Conservation (phyloP, 2,797 vertebrate genomes). For the Siniperca undulata region DNA sequence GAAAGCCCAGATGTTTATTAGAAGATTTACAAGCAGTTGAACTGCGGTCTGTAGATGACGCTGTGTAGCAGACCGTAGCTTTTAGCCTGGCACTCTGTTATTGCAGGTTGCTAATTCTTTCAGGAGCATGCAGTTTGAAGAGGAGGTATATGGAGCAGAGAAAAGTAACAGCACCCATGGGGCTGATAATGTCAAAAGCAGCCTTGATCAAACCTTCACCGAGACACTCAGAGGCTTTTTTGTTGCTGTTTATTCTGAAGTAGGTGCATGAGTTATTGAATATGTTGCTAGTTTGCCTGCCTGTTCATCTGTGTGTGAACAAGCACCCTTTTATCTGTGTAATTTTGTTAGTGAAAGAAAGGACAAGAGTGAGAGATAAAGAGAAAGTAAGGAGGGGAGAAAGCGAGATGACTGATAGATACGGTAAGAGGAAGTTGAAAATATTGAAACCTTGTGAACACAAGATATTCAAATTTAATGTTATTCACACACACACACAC, state of each 20-base stretch:
- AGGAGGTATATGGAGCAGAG: constrained; percentile 58
- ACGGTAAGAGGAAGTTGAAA: background rate
- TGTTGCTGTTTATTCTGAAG: constrained; percentile 39
- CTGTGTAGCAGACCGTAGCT: constrained; percentile 55
- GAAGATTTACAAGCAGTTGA: constrained; percentile 64
- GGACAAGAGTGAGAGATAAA: background rate
- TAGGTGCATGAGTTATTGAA: constrained; percentile 36
- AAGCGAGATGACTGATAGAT: background rate
- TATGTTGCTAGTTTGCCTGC: constrained; percentile 31
- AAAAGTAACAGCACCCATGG: constrained; percentile 48
- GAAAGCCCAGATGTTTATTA: constrained; percentile 78
- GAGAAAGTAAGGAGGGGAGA: background rate
- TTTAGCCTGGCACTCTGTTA: constrained; percentile 56
- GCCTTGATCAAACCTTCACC: constrained; percentile 61
- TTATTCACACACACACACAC: too few species aligned
- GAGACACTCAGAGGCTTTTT: constrained; percentile 23
- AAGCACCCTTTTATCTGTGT: constrained; percentile 45
- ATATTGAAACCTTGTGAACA: too few species aligned
- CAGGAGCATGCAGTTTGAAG: constrained; percentile 64
- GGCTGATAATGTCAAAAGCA: constrained; percentile 68
- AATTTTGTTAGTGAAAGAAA: constrained; percentile 26
- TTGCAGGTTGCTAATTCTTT: constrained; percentile 72
- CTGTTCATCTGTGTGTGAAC: constrained; percentile 48
- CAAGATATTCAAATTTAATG: too few species aligned
- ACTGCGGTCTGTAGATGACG: constrained; percentile 36